Evolutionary conservation across 2,113 vertebrate genomes (phyloP), one percentile per base, ranked within the genome.

Genomic region (Porphyrio hochstetteri): DNA sequence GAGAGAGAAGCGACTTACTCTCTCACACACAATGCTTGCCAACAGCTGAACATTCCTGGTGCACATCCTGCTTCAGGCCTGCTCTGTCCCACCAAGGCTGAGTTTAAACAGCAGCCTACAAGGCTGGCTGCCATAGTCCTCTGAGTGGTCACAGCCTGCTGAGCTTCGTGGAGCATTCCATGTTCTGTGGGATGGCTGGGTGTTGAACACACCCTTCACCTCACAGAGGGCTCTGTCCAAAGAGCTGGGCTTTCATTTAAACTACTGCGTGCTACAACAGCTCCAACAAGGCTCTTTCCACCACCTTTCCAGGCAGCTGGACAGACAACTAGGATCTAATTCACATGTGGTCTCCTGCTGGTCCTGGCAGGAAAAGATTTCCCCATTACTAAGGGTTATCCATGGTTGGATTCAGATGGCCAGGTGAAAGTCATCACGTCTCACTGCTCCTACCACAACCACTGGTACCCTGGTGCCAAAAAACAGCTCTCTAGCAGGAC

Each of bases 171-270:
- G 11, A 38, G 60, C 33, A 27, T 9, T 12, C 33, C 1, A 1
- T 0, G 1, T 57, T 36, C 38, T 64, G 48, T 2, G 7, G 69
- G 40, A 52, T 4, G 83, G 71, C 53, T 0, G 3, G 31, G 42
- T 2, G 6, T 0, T 53, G 65, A 91, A 65, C 0, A 0, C 21
- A 16, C 44, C 28, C 29, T 56, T 81, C 27, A 53, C 29, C 28
- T 77, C 82, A 11, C 64, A 29, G 12, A 79, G 21, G 44, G 15
- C 21, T 86, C 13, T 69, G 36, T 5, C 52, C 27, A n/a, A 56
- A 84, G 24, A 91, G 40, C 11, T 14, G 25, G 25, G n/a, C 40
- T 56, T 52, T 59, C 40, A 40, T 91, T 74, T 57, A 12, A 64
- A 31, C 27, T n/a, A 16, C 29, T 5, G 13, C 23, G 31, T 35